Base-by-base conservation (phyloP, 2,113 vertebrate species). In the Mustela nigripes region DNA sequence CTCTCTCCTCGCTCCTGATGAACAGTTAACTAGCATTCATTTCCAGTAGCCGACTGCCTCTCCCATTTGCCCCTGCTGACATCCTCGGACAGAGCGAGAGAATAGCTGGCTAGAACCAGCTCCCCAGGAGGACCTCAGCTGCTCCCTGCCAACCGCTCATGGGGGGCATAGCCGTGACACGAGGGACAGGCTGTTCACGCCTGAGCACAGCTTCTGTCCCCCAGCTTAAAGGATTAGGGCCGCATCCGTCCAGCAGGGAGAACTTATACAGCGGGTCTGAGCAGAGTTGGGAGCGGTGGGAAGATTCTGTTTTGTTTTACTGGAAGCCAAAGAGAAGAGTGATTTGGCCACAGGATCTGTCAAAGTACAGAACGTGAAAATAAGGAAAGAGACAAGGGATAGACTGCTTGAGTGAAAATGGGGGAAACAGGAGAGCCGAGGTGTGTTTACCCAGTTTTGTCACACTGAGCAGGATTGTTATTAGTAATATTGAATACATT, bases 81-180 rank as follows among this genome's bases (percentile, higher is more conserved):
- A 97, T 95, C 96, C 98, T 95, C 63, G 62, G 92, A 94, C 97
- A 97, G 90, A 97, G 94, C 63, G 53, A 94, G 85, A 53, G 91
- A 92, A 95, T 85, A 95, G 90, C 96, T 96, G 96, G 58, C 85
- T 93, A 91, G 97, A 91, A 21, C 63, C 93, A 73, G 80, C 28
- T 91, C 92, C 88, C 91, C 28, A 10, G 12, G 48, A 58, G 39
- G 65, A 63, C 42, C 19, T 7, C 8, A 1, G 42, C 31, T 0
- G 0, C 45, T 28, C 58, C 76, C 16, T 63, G 74, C 16, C 7
- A 11, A 21, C 1, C 2, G 11, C 63, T 22, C 36, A 2, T 2
- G 5, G 39, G 42, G 18, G 33, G 21, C 12, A 31, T 33, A 10
- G 36, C 36, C 31, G 1, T 0, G 81, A 24, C 39, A 4, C 36